Base-by-base conservation (phyloP, 2,113 vertebrate genomes). In the Anolis sagrei region DNA sequence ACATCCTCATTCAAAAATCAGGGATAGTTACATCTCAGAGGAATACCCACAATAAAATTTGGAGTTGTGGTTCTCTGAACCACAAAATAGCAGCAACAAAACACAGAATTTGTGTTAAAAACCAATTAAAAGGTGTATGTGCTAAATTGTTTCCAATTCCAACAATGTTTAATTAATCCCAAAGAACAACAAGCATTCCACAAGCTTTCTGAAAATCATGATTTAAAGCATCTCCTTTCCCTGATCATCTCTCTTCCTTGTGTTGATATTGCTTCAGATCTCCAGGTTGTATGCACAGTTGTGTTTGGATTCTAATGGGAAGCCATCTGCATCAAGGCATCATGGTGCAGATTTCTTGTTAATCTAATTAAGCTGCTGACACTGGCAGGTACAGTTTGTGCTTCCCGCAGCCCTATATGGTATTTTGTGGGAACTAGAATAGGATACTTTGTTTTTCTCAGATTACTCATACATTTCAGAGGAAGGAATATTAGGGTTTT, bases 311-410 rank as follows among this genome's bases (percentile, higher is more conserved):
- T 73, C 90, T 2, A 62, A 54, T 34, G 90, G 89, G 73, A 91
- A 86, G 87, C 94, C 95, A 91, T 94, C 95, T 95, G 95, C 76
- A 44, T 1, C 3, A 0, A 69, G 1, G 76, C 48, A 0, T 7
- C 86, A 1, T 64, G 2, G 1, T 0, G 6, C 36, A 79, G 72
- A 7, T 0, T 51, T 87, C 89, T 92, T 68, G 84, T 32, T 82
- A 75, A 85, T 77, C 77, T 89, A 84, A 61, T 87, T 73, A 88
- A 72, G 73, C 4, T 79, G 19, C 34, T 4, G 70, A 58, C 81
- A 74, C 90, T 34, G 0, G 39, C 27, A 27, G 86, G 89, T 0
- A 1, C 0, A 2, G 34, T 9, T 39, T 85, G 61, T 88, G 79
- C 77, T 36, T 0, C 77, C 68, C 75, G 0, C 19, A 19, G 36